Conservation (phyloP, 2,113 vertebrate species). For the Spermophilus dauricus region DNA sequence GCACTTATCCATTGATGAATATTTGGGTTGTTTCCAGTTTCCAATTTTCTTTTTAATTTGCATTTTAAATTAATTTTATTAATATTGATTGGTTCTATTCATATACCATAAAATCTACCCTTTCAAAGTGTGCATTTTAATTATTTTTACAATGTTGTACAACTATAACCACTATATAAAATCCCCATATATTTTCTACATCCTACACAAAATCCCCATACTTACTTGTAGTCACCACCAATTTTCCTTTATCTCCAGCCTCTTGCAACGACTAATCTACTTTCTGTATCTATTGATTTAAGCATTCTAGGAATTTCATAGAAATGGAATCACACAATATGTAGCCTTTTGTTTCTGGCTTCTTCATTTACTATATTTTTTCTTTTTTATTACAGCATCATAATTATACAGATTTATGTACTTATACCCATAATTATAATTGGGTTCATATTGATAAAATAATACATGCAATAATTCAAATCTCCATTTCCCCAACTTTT, state of each 20-base stretch:
- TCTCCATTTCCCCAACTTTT: no score
- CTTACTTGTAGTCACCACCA: neutral
- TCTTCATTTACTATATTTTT: neutral
- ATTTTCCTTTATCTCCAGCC: neutral
- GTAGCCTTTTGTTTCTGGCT: neutral
- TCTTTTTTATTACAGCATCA: no score
- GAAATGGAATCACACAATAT: neutral
- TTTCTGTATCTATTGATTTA: no score
- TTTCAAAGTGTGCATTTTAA: slow-evolving; percentile 7
- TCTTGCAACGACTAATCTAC: neutral
- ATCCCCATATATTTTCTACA: neutral
- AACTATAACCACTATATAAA: neutral
- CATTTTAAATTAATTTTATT: slow-evolving; percentile 17
- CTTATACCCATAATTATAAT: no score
- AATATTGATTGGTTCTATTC: neutral
- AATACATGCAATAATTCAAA: no score
- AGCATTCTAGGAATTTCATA: no score
- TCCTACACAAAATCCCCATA: neutral
- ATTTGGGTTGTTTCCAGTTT: slow-evolving; percentile 1
- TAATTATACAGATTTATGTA: no score
- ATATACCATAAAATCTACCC: neutral
- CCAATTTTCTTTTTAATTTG: neutral
- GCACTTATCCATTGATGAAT: neutral
- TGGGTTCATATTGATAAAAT: no score
- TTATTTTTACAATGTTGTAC: neutral